These are phyloP conservation scores for Tanypteryx hageni DNA, from an alignment of 2,888 invertebrate species.

Conservation along the genomic window DNA sequence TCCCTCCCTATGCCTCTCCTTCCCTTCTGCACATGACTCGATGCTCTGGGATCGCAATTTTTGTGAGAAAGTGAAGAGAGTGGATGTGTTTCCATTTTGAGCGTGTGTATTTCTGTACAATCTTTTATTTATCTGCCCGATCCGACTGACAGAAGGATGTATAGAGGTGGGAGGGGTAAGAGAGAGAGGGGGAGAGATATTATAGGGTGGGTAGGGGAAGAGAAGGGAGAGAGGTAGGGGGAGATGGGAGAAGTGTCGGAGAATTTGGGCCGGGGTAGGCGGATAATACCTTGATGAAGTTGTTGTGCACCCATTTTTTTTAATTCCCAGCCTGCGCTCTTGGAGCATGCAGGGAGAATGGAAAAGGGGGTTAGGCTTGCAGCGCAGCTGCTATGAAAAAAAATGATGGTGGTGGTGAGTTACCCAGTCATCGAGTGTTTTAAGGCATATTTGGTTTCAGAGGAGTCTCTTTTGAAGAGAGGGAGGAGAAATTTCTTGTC, in stretches of 20 bases:
- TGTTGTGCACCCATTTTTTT: slow-evolving; percentile 6
- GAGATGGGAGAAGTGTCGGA: neutral
- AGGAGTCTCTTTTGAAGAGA: slow-evolving; percentile 25
- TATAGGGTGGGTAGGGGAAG: neutral
- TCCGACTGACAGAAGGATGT: slow-evolving; percentile 41
- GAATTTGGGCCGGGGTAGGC: neutral
- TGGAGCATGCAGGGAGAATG: neutral
- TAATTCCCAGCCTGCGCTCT: slow-evolving; percentile 31
- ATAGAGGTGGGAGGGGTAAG: neutral
- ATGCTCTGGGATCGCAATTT: slow-evolving; percentile 47
- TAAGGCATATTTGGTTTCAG: slow-evolving; percentile 32
- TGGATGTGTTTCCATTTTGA: slow-evolving; percentile 43
- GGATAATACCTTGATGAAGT: slow-evolving; percentile 35
- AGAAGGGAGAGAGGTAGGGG: neutral
- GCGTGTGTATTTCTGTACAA: slow-evolving; percentile 59
- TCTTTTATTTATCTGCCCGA: slow-evolving; percentile 59
- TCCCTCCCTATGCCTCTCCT: slow-evolving; percentile 37
- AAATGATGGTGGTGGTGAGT: slow-evolving; percentile 57
- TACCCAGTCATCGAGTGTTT: slow-evolving; percentile 53
- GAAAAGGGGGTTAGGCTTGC: slow-evolving; percentile 12
- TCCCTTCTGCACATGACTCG: slow-evolving; percentile 62
- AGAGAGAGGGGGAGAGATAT: neutral
- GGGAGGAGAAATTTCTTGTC: neutral
- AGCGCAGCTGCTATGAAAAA: neutral
- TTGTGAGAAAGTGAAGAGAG: slow-evolving; percentile 59